Evolutionary conservation across 1,140 invertebrate species (phyloP), one percentile per base, ranked within the genome.

Genomic region (Akabosia matsudoensis): DNA sequence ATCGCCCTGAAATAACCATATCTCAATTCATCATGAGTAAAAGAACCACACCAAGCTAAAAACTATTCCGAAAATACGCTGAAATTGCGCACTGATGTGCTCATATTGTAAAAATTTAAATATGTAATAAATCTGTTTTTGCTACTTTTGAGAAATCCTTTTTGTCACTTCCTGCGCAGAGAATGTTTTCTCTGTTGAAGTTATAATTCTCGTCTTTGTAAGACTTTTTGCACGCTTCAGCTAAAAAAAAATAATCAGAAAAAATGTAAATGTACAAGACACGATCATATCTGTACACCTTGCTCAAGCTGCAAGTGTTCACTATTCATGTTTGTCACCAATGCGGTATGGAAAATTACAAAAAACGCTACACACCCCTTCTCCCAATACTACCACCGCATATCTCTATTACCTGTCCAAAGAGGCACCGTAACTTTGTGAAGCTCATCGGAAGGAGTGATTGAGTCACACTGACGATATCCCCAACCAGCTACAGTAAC

Each of bases 401-500:
- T 54, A 56, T 22, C n/a, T 33, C 3, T 33, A n/a, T 52, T 33
- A 72, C 37, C 51, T 4, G 13, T 45, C 22, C n/a, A 73, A 52
- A 54, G 28, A 18, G 31, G 54, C 13, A 76, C 67, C 18, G 18
- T 72, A 56, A 33, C 24, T 70, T 33, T 34, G 14, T 74, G 51
- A 74, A 22, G 22, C 33, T 51, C 33, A 61, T 56, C 4, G 3
- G 51, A 33, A 31, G 34, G 0, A 1, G 33, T 67, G 28, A 2
- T 30, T 33, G 67, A 54, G 51, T 76, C 67, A 72, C 75, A 76
- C 33, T 76, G 45, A 56, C 45, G 54, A n/a, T 76, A 72, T 0
- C 75, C 75, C 75, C 75, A 76, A n/a, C 75, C 75, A 0, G 70
- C 75, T 1, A 76, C 75, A 24, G 70, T 76, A 13, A 76, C 34